Evolutionary conservation across 1,140 invertebrate genomes (phyloP), one percentile per base, ranked within the genome.

Genomic region (Octopus bimaculoides): DNA sequence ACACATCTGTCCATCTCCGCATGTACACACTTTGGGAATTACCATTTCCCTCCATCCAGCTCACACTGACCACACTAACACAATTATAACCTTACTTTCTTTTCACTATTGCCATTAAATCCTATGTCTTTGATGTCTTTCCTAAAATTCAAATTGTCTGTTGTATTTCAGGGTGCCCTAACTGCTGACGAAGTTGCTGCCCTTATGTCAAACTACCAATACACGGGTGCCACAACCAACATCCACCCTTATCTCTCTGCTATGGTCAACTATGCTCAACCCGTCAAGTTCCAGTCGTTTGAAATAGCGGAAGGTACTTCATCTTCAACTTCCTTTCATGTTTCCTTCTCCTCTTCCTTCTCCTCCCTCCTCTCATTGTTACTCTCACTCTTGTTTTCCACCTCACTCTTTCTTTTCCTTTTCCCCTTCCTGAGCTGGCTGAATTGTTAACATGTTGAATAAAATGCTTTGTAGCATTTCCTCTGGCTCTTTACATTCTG

Each of bases 221-320:
- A 99, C 90, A 98, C 96, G 0, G 96, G 97, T 71, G 98, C 97
- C 79, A 99, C 98, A 14, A 98, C 97, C 75, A 98, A 98, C 90
- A 98, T 99, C 75, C 98, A 99, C 92, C 98, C 98, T 20, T 97
- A 96, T 93, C 93, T 99, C 4, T 99, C 97, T 53, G 97, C 97
- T 66, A 95, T 99, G 94, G 95, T 99, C 86, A 99, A 99, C 92
- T 99, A 99, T 92, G 97, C 97, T 79, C 97, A 99, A 91, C 98
- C 98, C 4, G 95, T 99, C 87, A 99, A 99, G 92, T 99, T 99
- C 92, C 95, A 96, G 89, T 96, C 97, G 66, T 99, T 99, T 91
- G 97, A 99, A 88, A 93, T 96, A 82, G 97, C 98, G 12, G 97
- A 99, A 91, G 93, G 97, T 99, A 80, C 54, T 71, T 6, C 17